Percentiles rank a stretch among this genome's conserved stretches.
Conservation (phyloP, 2,113 vertebrate genomes). For the Cryptotis parvus region DNA sequence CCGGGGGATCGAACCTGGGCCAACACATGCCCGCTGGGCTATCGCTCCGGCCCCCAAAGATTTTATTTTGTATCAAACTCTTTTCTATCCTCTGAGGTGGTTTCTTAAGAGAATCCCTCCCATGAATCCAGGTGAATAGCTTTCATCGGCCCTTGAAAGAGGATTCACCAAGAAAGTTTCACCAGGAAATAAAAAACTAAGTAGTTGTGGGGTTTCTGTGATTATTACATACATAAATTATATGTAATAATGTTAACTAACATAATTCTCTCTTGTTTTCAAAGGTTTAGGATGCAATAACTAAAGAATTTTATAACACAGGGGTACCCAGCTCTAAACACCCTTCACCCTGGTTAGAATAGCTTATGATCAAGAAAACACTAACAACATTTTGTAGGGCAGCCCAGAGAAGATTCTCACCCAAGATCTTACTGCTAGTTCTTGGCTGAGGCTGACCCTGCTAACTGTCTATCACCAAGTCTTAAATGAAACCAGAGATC, state of each 20-base stretch:
- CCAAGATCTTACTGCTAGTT: background rate
- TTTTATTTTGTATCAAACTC: background rate
- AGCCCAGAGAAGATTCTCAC: background rate
- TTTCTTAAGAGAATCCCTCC: background rate
- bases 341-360: background rate
- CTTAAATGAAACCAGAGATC: background rate
- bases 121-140: background rate
- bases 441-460: background rate
- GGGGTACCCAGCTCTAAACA: background rate
- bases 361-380: background rate
- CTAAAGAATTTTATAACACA: no score
- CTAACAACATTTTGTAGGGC: background rate
- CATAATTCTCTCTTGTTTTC: no score
- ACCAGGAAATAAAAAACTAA: background rate
- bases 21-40: no score
- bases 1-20: no score
- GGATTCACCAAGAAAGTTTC: background rate
- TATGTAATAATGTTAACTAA: no score
- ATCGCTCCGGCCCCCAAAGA: no score
- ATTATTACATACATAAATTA: no score
- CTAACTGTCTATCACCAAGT: background rate
- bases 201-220: no score
- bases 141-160: background rate
- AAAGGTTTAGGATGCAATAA: no score
- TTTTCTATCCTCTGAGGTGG: background rate